Conservation (phyloP, 1,140 invertebrate genomes). For the Lordiphosa clarofinis region DNA sequence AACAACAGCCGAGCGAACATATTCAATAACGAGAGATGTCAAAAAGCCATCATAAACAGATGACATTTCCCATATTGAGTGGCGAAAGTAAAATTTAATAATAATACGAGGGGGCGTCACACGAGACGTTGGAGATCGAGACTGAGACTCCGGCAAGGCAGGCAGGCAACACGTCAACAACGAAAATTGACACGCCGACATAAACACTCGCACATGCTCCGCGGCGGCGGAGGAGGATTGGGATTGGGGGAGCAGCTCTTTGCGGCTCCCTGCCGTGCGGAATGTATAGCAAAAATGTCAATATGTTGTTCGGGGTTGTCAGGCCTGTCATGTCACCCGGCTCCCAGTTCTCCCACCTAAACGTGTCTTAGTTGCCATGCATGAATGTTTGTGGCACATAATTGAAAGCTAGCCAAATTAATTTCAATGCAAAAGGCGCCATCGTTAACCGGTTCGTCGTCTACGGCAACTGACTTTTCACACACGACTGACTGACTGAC, state of each 20-base stretch:
- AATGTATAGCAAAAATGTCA: slow-evolving; percentile 77
- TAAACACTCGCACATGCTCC: slow-evolving; percentile 72
- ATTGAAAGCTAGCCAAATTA: slow-evolving; percentile 78
- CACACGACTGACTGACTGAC: slow-evolving; percentile 42
- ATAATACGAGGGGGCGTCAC: slow-evolving; percentile 53
- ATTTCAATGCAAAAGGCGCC: slow-evolving; percentile 74
- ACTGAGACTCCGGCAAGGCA: slow-evolving; percentile 14
- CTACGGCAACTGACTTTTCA: slow-evolving; percentile 38
- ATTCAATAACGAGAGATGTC: slow-evolving; percentile 77
- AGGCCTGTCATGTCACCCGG: slow-evolving; percentile 69
- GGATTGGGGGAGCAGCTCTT: slow-evolving; percentile 8
- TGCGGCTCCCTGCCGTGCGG: slow-evolving; percentile 52
- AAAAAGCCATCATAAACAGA: slow-evolving; percentile 78
- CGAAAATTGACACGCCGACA: slow-evolving; percentile 75
- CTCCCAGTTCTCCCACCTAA: slow-evolving; percentile 33
- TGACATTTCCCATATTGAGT: slow-evolving; percentile 78
- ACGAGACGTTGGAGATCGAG: slow-evolving; percentile 24
- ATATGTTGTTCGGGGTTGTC: slow-evolving; percentile 74
- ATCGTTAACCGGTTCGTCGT: slow-evolving; percentile 26
- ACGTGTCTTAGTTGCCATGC: slow-evolving; percentile 72
- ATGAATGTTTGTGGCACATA: slow-evolving; percentile 77
- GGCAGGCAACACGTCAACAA: slow-evolving; percentile 64
- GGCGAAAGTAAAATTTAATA: slow-evolving; percentile 78
- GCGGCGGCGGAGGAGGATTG: neutral
- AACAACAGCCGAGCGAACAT: slow-evolving; percentile 48